Conservation (phyloP, 2,113 vertebrate genomes). For the Ariopsis seemanni region DNA sequence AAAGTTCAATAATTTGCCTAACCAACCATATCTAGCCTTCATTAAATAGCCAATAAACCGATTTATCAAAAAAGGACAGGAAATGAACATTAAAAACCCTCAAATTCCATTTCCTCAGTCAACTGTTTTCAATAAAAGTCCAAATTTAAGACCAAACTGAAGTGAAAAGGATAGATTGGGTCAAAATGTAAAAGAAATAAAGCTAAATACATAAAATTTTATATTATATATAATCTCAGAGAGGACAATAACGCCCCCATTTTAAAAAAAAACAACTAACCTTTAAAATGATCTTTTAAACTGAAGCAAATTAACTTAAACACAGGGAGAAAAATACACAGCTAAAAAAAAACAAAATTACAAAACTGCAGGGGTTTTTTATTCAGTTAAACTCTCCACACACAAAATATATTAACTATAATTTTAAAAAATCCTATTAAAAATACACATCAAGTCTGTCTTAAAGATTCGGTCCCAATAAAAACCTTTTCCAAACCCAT, state of each 20-base stretch:
- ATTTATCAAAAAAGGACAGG: constrained; percentile 83
- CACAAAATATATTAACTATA: not conserved
- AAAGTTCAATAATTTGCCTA: constrained; percentile 93
- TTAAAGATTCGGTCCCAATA: not conserved
- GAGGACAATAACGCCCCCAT: not conserved
- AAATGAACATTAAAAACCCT: constrained; percentile 73
- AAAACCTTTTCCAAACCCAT: not conserved
- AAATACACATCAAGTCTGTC: not conserved
- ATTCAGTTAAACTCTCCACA: not conserved
- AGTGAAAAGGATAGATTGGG: not conserved
- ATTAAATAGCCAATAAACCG: constrained; percentile 90
- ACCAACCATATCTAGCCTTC: constrained; percentile 87
- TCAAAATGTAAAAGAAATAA: not conserved
- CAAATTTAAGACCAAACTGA: not conserved
- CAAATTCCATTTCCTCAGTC: constrained; percentile 60
- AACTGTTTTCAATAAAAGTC: constrained; percentile 39
- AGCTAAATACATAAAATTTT: not conserved
- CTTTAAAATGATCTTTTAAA: not conserved
- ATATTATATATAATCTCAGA: too few species aligned
- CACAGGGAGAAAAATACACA: not conserved
- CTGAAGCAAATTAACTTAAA: not conserved
- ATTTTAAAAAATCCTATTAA: not conserved
- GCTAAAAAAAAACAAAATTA: not conserved
- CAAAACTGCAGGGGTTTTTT: not conserved
- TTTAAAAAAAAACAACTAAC: not conserved